Evolutionary conservation across 2,888 invertebrate genomes (phyloP), one percentile per base, ranked within the genome.

Genomic region (Psococerastis gibbosa): DNA sequence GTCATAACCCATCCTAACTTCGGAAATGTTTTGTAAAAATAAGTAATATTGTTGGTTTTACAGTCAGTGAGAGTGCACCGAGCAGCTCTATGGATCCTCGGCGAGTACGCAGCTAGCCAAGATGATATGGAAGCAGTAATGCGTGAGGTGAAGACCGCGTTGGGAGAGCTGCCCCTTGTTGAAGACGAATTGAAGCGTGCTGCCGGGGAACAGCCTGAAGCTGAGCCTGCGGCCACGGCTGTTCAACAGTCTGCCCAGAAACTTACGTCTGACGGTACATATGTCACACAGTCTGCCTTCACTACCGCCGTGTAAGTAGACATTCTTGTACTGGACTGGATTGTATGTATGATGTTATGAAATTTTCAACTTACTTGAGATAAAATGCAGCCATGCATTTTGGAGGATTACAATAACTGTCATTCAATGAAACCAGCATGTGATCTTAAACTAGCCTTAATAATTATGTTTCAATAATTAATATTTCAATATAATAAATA

Each of bases 261-360:
- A 53, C 65, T 88, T 47, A 98, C 98, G 35, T 95, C 97, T 27
- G 98, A 99, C 67, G 98, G 98, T 16, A 95, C 97, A 0, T 99
- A 99, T 62, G 98, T 97, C 20, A 83, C 94, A 3, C 97, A 99
- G 64, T 94, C 94, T 50, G 95, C 92, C 33, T 92, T 97, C 63
- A 92, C 85, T 57, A 68, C 85, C 52, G 70, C 78, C 18, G 68
- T 73, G 74, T 79, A 60, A 69, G 76, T 69, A 42, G n/a, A n/a
- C n/a, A n/a, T n/a, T n/a, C n/a, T n/a, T n/a, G n/a, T n/a, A n/a
- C n/a, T n/a, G n/a, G n/a, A n/a, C n/a, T n/a, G n/a, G n/a, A n/a
- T n/a, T n/a, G n/a, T n/a, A n/a, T n/a, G n/a, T n/a, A n/a, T n/a
- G n/a, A n/a, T n/a, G n/a, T n/a, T n/a, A n/a, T n/a, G n/a, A n/a